Evolutionary conservation across 35 echinoderm and acorn worm species (phyloP), one percentile per base, ranked within the genome.

Genomic region (Ptychodera flava): DNA sequence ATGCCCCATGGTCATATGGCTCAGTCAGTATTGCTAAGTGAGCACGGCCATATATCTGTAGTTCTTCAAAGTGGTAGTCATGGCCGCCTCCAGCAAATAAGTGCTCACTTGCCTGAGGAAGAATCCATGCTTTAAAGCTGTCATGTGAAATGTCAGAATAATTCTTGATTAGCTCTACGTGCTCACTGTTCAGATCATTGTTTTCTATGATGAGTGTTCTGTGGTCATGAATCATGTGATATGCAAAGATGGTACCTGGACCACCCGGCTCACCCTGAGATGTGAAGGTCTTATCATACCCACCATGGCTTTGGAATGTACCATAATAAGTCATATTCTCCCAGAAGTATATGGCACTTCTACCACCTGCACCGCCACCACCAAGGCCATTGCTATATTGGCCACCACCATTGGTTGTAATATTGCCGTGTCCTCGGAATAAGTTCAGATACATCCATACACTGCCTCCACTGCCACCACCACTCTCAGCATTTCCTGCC

Each of bases 41-140:
- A 34, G 94, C 94, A 77, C 93, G 92, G 31, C 91, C 94, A 77
- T 88, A 90, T 85, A 97, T 97, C 36, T 97, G 94, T 1, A 97
- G 85, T 88, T 97, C 94, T 83, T 97, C 94, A 83, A 97, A 97
- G 32, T 93, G 94, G 36, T 97, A 97, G 36, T 97, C 79, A 31
- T 92, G 88, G 32, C 38, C 84, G 22, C 94, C 94, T 31, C 88
- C 89, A n/a, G 94, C 88, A 80, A 97, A 88, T 45, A 87, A 85
- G 85, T 97, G 94, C 64, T 90, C 94, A 22, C 94, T 88, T 0
- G 91, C 87, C 32, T 97, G 94, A 28, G 94, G 94, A 16, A 97
- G 88, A 36, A 97, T 83, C 94, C 94, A 97, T 0, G 94, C 94
- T 76, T 97, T 97, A 36, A 97, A 97, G 75, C 91, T 93, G 76